Conservation (phyloP, 2,113 vertebrate species). For the cat (Felis catus) region F.catus_Fca126_mat1.0 CM031412.1:61845001-61845500, state of each 20-base stretch:
- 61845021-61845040: not conserved
- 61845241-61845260: not conserved
- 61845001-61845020: not conserved
- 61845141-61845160: not conserved
- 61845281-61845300: not conserved
- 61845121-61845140: not conserved
- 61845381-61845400: too few species aligned
- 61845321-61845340: too few species aligned
- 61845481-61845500: too few species aligned
- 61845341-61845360: too few species aligned
- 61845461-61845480: too few species aligned
- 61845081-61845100: not conserved
- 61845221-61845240: not conserved
- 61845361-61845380: too few species aligned
- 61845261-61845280: not conserved
- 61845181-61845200: not conserved
- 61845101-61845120: not conserved
- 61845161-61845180: not conserved
- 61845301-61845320: too few species aligned
- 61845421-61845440: too few species aligned
- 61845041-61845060: not conserved
- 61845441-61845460: too few species aligned
- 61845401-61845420: too few species aligned
- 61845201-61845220: not conserved
- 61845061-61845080: not conserved